A percentile compares a stretch with the other conserved stretches of the same genome.
These are phyloP conservation scores for Tinamus guttatus DNA, from an alignment of 2,113 vertebrate species.

Conservation along the genomic window DNA sequence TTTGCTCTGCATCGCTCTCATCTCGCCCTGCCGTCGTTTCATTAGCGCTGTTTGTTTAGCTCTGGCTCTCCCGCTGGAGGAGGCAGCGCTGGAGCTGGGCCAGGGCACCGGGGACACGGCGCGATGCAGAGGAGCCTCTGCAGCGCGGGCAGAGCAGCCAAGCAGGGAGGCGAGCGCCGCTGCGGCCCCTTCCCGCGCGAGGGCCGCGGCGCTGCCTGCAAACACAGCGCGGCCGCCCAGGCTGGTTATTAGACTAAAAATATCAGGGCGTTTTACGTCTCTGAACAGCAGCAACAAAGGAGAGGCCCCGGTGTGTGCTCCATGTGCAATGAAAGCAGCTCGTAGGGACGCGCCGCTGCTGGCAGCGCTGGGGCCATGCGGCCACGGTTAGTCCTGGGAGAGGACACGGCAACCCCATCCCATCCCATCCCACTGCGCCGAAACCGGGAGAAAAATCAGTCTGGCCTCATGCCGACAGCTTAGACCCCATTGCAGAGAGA, in stretches of 20 bases:
- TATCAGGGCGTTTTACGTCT: not conserved
- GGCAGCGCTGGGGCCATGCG: not conserved
- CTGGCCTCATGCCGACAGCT: not conserved
- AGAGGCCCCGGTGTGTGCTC: rapidly evolving
- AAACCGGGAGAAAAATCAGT: not conserved
- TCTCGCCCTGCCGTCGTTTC: constrained; percentile 56
- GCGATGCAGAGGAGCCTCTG: constrained; percentile 78
- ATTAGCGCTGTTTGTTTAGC: constrained; percentile 69
- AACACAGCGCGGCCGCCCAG: not conserved
- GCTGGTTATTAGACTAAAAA: not conserved
- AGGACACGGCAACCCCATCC: not conserved
- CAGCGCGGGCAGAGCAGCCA: not conserved
- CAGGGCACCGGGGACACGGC: constrained; percentile 79
- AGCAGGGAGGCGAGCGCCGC: not conserved
- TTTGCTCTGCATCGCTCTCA: constrained; percentile 65
- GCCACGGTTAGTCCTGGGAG: rapidly evolving
- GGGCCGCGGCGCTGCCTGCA: not conserved
- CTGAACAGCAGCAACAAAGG: not conserved
- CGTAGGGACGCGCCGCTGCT: rapidly evolving
- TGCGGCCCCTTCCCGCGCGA: rapidly evolving
- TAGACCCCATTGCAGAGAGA: not conserved
- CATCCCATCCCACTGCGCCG: not conserved
- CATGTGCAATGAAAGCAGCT: not conserved
- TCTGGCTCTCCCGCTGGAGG: constrained; percentile 56
- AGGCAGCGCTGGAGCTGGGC: constrained; percentile 53